Conservation (phyloP, 2,797 vertebrate species). For the Micropoecilia bifurca region DNA sequence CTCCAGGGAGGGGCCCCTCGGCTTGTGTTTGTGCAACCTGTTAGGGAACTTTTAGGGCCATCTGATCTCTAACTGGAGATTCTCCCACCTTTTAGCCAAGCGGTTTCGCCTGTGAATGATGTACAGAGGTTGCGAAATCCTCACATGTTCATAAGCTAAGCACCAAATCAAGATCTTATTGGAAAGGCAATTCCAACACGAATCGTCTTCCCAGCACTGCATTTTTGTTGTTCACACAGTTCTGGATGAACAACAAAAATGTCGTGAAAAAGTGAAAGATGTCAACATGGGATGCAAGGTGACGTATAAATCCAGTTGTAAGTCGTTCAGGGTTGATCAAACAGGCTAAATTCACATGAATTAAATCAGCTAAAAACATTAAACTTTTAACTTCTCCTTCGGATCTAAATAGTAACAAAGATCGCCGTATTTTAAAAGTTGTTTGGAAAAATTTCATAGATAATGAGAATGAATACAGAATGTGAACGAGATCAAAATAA, state of each 20-base stretch:
- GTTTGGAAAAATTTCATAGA: not conserved
- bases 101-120: not conserved
- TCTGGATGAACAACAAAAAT: not conserved
- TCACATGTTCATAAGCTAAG: not conserved
- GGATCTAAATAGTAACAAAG: not conserved
- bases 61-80: constrained; percentile 69
- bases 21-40: constrained; percentile 83
- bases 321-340: not conserved
- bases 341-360: not conserved
- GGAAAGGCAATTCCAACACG: not conserved
- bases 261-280: not conserved
- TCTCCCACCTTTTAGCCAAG: constrained; percentile 54
- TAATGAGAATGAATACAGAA: not conserved
- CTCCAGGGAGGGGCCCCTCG: constrained; percentile 82
- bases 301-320: not conserved
- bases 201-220: too few species aligned
- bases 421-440: not conserved
- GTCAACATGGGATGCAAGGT: not conserved
- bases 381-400: not conserved
- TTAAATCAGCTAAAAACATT: not conserved
- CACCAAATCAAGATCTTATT: not conserved
- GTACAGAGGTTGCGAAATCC: not conserved
- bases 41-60: constrained; percentile 83
- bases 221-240: too few species aligned
- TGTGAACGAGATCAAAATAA: not conserved